Evolutionary conservation across 1,140 invertebrate genomes (phyloP).

Genomic region (Ceratina calcarata): DNA sequence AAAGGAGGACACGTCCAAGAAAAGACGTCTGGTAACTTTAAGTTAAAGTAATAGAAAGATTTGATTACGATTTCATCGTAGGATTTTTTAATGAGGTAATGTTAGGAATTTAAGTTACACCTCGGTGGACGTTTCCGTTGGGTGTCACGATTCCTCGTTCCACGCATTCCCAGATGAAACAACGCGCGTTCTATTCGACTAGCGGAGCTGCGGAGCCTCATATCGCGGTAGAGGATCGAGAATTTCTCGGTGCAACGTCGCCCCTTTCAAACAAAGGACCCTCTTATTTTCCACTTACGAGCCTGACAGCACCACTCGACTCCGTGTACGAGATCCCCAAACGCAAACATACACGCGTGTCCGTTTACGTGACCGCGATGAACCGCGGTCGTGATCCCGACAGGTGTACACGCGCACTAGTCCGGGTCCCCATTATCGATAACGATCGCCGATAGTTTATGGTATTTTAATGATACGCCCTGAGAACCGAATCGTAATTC

Average conservation of each 20-base stretch:
- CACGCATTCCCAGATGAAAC: slow-evolving; percentile 47
- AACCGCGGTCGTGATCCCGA: slow-evolving; percentile 64
- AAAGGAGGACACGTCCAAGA: no score
- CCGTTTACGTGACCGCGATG: slow-evolving; percentile 67
- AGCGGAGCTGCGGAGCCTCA: slow-evolving; percentile 29
- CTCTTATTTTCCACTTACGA: slow-evolving; percentile 76
- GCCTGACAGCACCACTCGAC: slow-evolving; percentile 61
- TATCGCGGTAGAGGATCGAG: slow-evolving; percentile 63
- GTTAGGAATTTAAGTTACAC: no score
- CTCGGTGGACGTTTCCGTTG: not conserved
- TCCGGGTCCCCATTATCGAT: slow-evolving; percentile 27
- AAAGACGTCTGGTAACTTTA: no score
- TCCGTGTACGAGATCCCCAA: slow-evolving; percentile 64
- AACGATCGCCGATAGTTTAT: slow-evolving; percentile 36
- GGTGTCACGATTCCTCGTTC: slow-evolving; percentile 49
- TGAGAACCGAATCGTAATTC: not conserved
- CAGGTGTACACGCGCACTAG: slow-evolving; percentile 66
- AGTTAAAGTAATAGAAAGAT: no score
- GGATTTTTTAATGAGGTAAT: not conserved
- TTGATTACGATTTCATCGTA: no score
- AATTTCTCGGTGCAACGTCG: slow-evolving; percentile 60
- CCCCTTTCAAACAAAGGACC: slow-evolving; percentile 71
- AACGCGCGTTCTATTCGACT: slow-evolving; percentile 58
- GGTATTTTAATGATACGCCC: slow-evolving; percentile 31
- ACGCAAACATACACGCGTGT: slow-evolving; percentile 55